Percentiles rank a stretch among this genome's conserved stretches.
phyloP scores from a whole-genome alignment of 2,113 vertebrate species.

The Suncus etruscus region DNA sequence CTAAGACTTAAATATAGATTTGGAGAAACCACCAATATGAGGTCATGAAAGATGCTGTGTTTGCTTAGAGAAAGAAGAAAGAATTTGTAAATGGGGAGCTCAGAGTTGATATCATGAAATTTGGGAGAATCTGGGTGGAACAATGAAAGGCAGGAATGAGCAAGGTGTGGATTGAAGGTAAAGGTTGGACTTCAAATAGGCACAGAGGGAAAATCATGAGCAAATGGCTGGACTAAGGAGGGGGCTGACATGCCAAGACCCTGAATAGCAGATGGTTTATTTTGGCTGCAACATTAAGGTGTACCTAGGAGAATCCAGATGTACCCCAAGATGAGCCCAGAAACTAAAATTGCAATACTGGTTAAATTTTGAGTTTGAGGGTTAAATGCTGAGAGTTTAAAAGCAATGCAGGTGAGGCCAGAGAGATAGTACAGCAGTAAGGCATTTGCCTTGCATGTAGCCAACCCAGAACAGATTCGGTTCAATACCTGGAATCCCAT shows the following conservation, averaged over 20 bases:
- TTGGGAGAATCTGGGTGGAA: no score
- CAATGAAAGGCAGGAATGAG: accelerated
- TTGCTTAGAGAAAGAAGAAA: background rate
- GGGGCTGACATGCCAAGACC: accelerated
- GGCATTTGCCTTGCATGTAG: no score
- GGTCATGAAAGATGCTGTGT: background rate
- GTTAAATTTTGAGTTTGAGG: background rate
- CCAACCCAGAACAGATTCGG: no score
- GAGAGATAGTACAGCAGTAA: no score
- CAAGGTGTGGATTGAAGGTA: background rate
- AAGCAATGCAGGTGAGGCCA: no score
- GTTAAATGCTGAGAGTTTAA: no score
- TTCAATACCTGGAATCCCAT: no score
- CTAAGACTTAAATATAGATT: background rate
- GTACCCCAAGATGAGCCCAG: background rate
- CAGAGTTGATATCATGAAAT: background rate
- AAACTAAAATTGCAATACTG: background rate
- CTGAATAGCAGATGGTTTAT: background rate
- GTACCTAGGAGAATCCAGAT: background rate
- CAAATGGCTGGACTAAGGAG: background rate
- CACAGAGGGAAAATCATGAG: background rate
- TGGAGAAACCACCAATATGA: background rate
- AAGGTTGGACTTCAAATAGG: background rate
- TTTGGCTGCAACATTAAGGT: background rate
- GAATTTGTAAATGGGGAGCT: background rate